Conservation (phyloP, 1,140 invertebrate species). For the Magallana ariakensis region DNA sequence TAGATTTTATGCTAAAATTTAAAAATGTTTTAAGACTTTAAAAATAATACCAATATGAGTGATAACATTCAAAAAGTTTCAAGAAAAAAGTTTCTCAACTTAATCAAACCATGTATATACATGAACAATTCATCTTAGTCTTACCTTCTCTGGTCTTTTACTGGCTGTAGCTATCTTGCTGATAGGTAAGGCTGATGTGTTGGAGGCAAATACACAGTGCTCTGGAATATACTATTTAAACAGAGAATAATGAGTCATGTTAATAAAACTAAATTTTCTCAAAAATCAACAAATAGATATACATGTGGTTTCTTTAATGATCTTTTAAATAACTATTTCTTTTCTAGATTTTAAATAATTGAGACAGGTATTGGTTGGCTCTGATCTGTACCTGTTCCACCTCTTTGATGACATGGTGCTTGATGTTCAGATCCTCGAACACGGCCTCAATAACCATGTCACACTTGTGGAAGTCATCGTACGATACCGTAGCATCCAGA, state of each 20-base stretch:
- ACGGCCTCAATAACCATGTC: constrained; percentile 99
- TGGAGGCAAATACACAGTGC: constrained; percentile 97
- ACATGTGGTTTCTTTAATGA: neutral
- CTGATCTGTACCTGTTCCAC: constrained; percentile 85
- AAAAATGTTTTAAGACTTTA: no score
- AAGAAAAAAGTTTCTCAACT: no score
- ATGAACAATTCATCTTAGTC: constrained; percentile 58
- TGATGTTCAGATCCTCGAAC: constrained; percentile 97
- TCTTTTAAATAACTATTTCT: neutral
- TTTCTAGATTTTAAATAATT: no score
- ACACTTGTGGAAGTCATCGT: constrained; percentile 91
- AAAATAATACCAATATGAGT: no score
- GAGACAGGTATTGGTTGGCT: neutral
- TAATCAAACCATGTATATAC: no score
- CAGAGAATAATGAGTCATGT: constrained; percentile 44
- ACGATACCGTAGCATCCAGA: constrained; percentile 90
- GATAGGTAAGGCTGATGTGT: constrained; percentile 99
- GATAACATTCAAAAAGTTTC: no score
- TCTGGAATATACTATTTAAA: constrained; percentile 84
- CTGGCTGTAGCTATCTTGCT: constrained; percentile 95
- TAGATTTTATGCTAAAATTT: no score
- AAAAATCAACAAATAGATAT: no score
- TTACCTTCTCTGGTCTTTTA: constrained; percentile 94
- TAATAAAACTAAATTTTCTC: neutral
- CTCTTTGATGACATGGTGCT: constrained; percentile 98